Conservation (phyloP, 2,113 vertebrate species). For the Anarhynchus alexandrinus region DNA sequence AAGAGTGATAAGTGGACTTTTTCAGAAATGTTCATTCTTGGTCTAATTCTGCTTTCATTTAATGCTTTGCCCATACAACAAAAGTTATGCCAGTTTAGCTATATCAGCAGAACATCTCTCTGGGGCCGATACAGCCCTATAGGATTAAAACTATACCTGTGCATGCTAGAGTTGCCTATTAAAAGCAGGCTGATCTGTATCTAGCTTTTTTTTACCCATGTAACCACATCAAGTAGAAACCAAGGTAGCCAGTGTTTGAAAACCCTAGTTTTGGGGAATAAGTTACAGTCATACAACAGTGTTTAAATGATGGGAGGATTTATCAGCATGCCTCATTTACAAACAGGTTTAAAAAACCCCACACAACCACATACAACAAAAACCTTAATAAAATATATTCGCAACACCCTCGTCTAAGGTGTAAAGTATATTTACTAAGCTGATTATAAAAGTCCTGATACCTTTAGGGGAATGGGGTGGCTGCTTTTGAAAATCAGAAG, state of each 20-base stretch:
- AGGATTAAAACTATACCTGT: neutral
- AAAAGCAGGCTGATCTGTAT: neutral
- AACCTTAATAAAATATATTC: neutral
- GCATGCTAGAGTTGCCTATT: neutral
- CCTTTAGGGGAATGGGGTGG: neutral
- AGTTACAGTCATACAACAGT: neutral
- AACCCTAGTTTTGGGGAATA: neutral
- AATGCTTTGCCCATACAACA: neutral
- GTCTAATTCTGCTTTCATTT: neutral
- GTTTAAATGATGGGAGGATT: neutral
- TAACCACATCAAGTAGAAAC: neutral
- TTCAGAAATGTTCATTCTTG: neutral
- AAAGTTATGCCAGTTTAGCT: neutral
- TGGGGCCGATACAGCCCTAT: neutral
- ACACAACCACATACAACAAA: neutral
- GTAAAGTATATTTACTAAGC: neutral
- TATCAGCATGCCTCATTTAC: neutral
- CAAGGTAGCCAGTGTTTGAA: neutral
- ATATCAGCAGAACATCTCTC: neutral
- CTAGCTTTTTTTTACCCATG: neutral
- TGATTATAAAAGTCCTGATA: neutral
- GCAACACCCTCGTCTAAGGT: neutral
- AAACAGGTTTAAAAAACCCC: neutral
- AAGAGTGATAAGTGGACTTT: neutral
- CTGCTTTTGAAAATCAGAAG: neutral